Percentiles rank a stretch among this genome's conserved stretches.
phyloP scores from a whole-genome alignment of 2,888 invertebrate species.

The Choristoneura rosaceana region DNA sequence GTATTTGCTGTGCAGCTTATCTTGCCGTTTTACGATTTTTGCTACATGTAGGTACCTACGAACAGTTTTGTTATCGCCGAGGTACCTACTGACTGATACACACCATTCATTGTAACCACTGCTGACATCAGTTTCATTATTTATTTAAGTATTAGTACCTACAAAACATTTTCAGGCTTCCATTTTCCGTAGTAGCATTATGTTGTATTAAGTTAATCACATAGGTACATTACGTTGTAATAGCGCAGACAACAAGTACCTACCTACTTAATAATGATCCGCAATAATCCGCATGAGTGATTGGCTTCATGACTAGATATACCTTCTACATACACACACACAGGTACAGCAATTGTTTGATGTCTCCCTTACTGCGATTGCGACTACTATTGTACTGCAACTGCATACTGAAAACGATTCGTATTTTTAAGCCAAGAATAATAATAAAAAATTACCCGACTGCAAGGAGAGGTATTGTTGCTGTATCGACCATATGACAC shows the following conservation, averaged over 20 bases:
- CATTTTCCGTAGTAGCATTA: neutral
- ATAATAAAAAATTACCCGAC: too few species aligned
- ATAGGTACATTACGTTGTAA: neutral
- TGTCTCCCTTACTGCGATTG: too few species aligned
- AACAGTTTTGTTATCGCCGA: conserved; percentile 18
- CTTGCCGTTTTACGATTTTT: conserved; percentile 12
- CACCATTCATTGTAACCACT: conserved; percentile 22
- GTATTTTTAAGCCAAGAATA: too few species aligned
- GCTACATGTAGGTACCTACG: conserved; percentile 3
- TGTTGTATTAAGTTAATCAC: neutral
- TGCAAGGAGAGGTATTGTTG: too few species aligned
- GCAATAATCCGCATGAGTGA: neutral
- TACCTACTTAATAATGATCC: neutral
- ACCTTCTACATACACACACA: too few species aligned
- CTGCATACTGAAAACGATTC: too few species aligned
- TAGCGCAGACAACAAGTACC: neutral
- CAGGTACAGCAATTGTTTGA: too few species aligned
- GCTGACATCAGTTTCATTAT: conserved; percentile 13
- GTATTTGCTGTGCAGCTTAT: conserved; percentile 8
- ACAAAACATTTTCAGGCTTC: conserved; percentile 8
- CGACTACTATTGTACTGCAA: too few species aligned
- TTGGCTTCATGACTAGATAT: neutral
- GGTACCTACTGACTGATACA: neutral
- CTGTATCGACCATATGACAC: neutral
- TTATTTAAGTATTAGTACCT: conserved; percentile 11